phyloP scores from a whole-genome alignment of 2,888 invertebrate species.

The Brenthis daphne region DNA sequence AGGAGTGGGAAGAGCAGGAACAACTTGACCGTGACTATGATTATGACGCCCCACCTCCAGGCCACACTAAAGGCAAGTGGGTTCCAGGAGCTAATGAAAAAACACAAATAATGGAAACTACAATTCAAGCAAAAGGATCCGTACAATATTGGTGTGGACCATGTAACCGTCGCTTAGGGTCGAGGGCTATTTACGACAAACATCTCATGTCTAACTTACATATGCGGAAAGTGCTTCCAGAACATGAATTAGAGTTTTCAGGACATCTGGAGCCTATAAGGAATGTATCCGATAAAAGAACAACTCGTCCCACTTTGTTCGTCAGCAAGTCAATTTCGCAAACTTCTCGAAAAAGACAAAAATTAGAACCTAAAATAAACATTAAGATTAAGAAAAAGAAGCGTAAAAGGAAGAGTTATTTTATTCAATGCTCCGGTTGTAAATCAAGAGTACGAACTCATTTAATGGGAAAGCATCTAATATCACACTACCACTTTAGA shows the following conservation, averaged over 20 bases:
- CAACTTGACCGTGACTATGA: conserved; percentile 79
- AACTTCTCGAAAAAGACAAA: conserved; percentile 48
- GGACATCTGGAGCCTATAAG: conserved; percentile 67
- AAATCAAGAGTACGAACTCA: conserved; percentile 85
- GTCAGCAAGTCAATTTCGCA: conserved; percentile 60
- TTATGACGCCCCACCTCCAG: conserved; percentile 84
- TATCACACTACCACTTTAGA: conserved; percentile 92
- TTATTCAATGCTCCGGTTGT: conserved; percentile 87
- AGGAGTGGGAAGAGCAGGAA: conserved; percentile 82
- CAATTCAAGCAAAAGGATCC: conserved; percentile 73
- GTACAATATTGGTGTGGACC: conserved; percentile 91
- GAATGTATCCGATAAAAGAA: conserved; percentile 55
- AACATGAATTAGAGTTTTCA: conserved; percentile 86
- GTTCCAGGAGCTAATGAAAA: conserved; percentile 84
- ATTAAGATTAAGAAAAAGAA: conserved; percentile 63
- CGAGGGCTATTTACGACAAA: conserved; percentile 87
- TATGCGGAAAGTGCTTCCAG: conserved; percentile 84
- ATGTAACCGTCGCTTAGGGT: conserved; percentile 89
- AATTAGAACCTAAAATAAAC: conserved; percentile 45
- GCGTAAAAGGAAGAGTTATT: conserved; percentile 81
- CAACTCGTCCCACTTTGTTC: conserved; percentile 63
- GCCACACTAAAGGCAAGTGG: conserved; percentile 91
- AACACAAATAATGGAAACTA: conserved; percentile 80
- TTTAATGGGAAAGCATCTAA: conserved; percentile 91
- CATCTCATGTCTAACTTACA: conserved; percentile 90